phyloP scores from a whole-genome alignment of 2,113 vertebrate genomes.

The Spermophilus dauricus region DNA sequence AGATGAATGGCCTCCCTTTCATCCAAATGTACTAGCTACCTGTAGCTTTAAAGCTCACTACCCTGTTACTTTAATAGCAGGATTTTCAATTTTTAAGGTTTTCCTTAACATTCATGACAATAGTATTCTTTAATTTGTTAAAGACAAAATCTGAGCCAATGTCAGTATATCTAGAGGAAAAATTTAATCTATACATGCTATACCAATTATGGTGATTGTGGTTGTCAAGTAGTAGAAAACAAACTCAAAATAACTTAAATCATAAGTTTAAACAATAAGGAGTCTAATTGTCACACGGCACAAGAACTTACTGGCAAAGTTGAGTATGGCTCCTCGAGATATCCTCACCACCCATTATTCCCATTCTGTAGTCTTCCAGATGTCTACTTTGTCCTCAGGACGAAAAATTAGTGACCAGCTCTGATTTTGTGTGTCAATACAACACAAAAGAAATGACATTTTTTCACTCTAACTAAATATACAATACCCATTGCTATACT shows the following conservation, averaged over 20 bases:
- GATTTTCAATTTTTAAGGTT: constrained; percentile 4
- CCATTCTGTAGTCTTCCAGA: neutral
- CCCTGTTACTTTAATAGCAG: neutral
- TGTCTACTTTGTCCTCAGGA: neutral
- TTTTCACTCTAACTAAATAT: neutral
- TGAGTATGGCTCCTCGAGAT: neutral
- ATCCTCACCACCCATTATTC: neutral
- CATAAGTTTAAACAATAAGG: neutral
- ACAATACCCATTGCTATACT: neutral
- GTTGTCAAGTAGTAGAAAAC: constrained; percentile 28
- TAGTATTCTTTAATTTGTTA: neutral
- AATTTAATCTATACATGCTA: neutral
- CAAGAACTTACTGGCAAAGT: neutral
- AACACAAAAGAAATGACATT: neutral
- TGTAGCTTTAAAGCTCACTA: neutral
- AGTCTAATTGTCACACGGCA: neutral
- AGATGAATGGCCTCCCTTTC: constrained; percentile 23
- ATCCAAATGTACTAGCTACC: constrained; percentile 22
- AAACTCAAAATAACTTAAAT: constrained; percentile 33
- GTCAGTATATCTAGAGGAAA: constrained; percentile 37
- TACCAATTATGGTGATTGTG: neutral
- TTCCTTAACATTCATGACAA: constrained; percentile 23
- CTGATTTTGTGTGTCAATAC: neutral
- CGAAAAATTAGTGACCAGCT: neutral
- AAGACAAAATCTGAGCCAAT: constrained; percentile 22